A percentile compares a stretch with the other conserved stretches of the same genome.
phyloP scores from a whole-genome alignment of 2,888 invertebrate genomes.

The Acronicta alni region DNA sequence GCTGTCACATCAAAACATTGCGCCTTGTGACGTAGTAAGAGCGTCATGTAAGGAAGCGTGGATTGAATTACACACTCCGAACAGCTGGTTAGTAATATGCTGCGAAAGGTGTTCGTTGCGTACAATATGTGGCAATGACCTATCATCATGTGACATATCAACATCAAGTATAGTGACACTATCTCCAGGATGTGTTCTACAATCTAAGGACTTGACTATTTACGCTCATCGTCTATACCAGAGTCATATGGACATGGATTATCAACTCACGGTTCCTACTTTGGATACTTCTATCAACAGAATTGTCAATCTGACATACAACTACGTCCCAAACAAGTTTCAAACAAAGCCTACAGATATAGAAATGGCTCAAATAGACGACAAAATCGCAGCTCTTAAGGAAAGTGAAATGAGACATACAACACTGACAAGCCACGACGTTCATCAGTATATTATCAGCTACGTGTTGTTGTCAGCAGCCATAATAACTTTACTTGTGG shows the following conservation, averaged over 20 bases:
- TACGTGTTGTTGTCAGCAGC: slow-evolving; percentile 4
- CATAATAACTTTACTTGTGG: neutral
- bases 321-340: neutral
- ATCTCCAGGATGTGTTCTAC: slow-evolving; percentile 34
- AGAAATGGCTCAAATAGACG: neutral
- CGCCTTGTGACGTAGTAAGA: slow-evolving; percentile 21
- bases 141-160: slow-evolving; percentile 31
- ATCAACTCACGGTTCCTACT: neutral
- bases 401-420: neutral
- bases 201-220: slow-evolving; percentile 33
- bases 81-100: slow-evolving; percentile 40
- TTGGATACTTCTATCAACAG: slow-evolving; percentile 16
- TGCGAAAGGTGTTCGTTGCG: slow-evolving; percentile 30
- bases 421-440: slow-evolving; percentile 6
- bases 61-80: slow-evolving; percentile 23
- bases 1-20: slow-evolving; percentile 22
- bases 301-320: slow-evolving; percentile 13
- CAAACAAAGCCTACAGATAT: neutral
- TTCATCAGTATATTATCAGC: slow-evolving; percentile 12
- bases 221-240: slow-evolving; percentile 20
- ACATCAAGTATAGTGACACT: slow-evolving; percentile 21
- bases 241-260: slow-evolving; percentile 9
- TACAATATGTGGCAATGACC: slow-evolving; percentile 30
- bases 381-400: slow-evolving; percentile 1
- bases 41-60: slow-evolving; percentile 28